phyloP scores from a whole-genome alignment of 2,113 vertebrate species.

The Jacana jacana region DNA sequence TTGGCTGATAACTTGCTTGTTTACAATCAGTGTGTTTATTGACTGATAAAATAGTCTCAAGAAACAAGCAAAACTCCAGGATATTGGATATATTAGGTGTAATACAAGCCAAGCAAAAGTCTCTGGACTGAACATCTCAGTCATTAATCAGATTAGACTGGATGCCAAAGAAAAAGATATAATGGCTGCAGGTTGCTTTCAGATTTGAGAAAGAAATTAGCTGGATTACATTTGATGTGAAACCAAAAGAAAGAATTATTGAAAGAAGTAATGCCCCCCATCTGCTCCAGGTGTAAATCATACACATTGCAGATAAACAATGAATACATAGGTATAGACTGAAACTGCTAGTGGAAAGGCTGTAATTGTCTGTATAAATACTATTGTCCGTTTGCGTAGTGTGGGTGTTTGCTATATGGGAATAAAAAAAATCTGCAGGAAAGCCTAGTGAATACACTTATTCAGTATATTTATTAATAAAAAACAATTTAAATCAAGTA shows the following conservation, averaged over 20 bases:
- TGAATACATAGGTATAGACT: background rate
- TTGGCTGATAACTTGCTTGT: constrained; percentile 28
- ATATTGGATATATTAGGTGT: background rate
- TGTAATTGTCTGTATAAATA: background rate
- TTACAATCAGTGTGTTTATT: constrained; percentile 47
- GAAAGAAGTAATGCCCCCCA: background rate
- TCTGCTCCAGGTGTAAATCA: background rate
- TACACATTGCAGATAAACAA: background rate
- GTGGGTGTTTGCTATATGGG: background rate
- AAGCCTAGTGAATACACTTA: background rate
- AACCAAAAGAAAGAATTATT: background rate
- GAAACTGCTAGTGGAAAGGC: background rate
- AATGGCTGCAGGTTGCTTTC: background rate
- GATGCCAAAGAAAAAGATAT: background rate
- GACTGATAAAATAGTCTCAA: constrained; percentile 31
- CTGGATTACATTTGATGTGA: background rate
- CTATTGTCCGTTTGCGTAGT: background rate
- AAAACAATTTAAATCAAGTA: background rate
- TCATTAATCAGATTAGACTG: constrained; percentile 2
- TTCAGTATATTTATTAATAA: background rate
- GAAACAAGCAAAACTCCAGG: background rate
- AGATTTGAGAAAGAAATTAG: background rate
- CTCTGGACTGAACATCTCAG: background rate
- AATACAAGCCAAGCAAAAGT: background rate
- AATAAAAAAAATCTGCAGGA: background rate